phyloP scores from a whole-genome alignment of 1,140 invertebrate genomes.

The Ooceraea biroi region DNA sequence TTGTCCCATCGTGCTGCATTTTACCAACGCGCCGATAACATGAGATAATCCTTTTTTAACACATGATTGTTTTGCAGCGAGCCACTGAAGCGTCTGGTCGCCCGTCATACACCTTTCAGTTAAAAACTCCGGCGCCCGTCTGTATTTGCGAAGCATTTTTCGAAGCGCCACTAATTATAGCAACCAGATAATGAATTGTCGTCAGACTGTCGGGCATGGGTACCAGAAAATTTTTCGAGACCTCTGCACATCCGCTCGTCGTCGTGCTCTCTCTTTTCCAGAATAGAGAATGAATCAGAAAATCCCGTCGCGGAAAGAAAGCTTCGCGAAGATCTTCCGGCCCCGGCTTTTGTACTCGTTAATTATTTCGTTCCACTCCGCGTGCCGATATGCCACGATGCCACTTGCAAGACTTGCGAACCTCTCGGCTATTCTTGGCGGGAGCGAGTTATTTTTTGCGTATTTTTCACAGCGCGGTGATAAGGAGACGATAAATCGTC shows the following conservation, averaged over 20 bases:
- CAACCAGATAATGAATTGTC: conserved; percentile 29
- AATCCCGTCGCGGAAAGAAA: too few species aligned
- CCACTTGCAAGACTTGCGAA: not conserved
- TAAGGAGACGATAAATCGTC: conserved; percentile 25
- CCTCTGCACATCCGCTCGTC: not conserved
- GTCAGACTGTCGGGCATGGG: not conserved
- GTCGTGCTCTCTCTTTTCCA: not conserved
- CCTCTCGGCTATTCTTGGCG: conserved; percentile 4
- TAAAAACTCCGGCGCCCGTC: conserved; percentile 13
- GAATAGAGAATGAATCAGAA: not conserved
- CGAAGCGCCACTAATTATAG: conserved; percentile 11
- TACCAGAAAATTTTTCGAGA: conserved; percentile 9
- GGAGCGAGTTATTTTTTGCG: conserved; percentile 17
- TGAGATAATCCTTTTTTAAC: not conserved
- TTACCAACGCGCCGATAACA: not conserved
- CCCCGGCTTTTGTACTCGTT: not conserved
- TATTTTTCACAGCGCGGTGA: not conserved
- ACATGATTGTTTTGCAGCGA: not conserved
- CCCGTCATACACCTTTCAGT: conserved; percentile 9
- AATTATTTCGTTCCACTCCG: not conserved
- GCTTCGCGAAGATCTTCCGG: too few species aligned
- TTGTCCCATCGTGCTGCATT: too few species aligned
- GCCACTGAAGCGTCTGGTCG: not conserved
- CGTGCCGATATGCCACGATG: not conserved
- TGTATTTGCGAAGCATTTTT: conserved; percentile 51